Base-by-base conservation (phyloP, 2,888 invertebrate species). In the Lycaena phlaeas region DNA sequence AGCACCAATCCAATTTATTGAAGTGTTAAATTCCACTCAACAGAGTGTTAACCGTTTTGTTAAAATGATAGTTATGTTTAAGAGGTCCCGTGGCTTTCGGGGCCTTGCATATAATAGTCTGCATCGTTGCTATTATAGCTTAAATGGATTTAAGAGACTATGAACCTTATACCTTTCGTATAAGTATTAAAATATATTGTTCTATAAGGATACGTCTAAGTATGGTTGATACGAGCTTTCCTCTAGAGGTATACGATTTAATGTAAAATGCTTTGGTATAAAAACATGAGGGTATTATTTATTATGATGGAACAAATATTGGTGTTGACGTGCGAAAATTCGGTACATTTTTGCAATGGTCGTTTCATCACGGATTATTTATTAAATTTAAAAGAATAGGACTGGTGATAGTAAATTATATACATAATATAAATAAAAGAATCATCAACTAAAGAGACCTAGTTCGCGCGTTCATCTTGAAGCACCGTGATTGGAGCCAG, bases 31-130 rank as follows among this genome's bases (percentile, higher is more conserved):
- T n/a, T 9, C 26, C 10, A n/a, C 42, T 37, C 44, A 29, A 38
- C 39, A 39, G 47, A 46, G 42, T 38, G 38, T 44, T 42, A 43
- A 40, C 39, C 40, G 42, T 44, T 43, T 48, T 41, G 42, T 26
- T 41, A 30, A 36, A 46, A 49, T 49, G 27, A 46, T 45, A 39
- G 39, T 39, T 44, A 42, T 48, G 48, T 42, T 46, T 38, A 38
- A 42, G 36, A 25, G 39, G 38, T 44, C 47, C 47, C 45, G 31
- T 44, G 44, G 44, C 44, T 41, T 38, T 44, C 44, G 42, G 39
- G 25, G 41, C 42, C 44, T 48, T 39, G 44, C 29, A 42, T 45
- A 44, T 44, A 44, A 43, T 41, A 46, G 38, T 46, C 44, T 42
- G 38, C 41, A 38, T 45, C 15, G 36, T 31, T 30, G 39, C 17